Evolutionary conservation across 2,888 invertebrate genomes (phyloP).

Genomic region (Tenthredo livida): DNA sequence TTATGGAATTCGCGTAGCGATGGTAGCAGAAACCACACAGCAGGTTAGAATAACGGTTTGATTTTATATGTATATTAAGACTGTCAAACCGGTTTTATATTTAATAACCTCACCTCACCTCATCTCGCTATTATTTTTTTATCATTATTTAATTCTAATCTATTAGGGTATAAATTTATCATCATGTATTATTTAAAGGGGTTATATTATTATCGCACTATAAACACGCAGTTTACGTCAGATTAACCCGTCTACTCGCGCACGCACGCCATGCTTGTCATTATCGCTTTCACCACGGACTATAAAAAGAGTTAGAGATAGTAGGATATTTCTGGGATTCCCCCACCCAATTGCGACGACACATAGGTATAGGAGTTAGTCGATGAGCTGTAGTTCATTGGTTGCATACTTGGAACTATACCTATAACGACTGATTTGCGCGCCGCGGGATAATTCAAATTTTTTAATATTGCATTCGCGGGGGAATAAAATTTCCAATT

Average conservation of each 20-base stretch:
- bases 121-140: neutral
- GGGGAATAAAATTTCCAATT: neutral
- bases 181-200: neutral
- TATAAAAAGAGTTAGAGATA: neutral
- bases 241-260: neutral
- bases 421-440: neutral
- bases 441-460: neutral
- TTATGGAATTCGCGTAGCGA: constrained; percentile 12
- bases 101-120: neutral
- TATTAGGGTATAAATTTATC: neutral
- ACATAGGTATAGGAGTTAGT: neutral
- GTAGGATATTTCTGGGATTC: too few species aligned
- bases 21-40: neutral
- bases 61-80: neutral
- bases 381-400: neutral
- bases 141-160: neutral
- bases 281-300: neutral
- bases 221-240: constrained; percentile 2
- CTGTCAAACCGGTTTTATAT: neutral
- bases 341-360: neutral
- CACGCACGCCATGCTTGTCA: neutral
- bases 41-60: constrained; percentile 3
- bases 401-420: neutral
- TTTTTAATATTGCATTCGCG: neutral
- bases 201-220: neutral